Conservation (phyloP, 2,797 vertebrate species). For the Galagoides demidoff region DNA sequence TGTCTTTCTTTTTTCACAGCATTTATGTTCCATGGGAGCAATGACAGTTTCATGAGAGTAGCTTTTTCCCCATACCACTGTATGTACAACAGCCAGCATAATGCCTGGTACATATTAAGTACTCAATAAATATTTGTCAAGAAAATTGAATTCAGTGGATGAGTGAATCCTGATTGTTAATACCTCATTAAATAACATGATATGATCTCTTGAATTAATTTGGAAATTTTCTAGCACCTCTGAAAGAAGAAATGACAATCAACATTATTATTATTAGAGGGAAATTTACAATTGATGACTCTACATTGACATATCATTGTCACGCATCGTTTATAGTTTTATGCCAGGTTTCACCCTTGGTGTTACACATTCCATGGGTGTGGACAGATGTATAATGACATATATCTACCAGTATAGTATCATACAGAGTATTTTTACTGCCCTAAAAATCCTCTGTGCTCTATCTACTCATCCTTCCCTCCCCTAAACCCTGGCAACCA, state of each 20-base stretch:
- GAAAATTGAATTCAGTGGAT: constrained; percentile 12
- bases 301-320: neutral
- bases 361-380: neutral
- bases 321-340: neutral
- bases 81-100: neutral
- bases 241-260: constrained; percentile 16
- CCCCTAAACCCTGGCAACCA: neutral
- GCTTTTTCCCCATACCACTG: neutral
- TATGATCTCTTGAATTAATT: constrained; percentile 34
- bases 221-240: constrained; percentile 25
- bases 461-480: neutral
- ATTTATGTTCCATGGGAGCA: neutral
- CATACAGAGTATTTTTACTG: neutral
- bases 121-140: constrained; percentile 17
- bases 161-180: neutral
- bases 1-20: neutral
- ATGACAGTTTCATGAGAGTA: neutral
- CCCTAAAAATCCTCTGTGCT: neutral
- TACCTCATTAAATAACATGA: neutral
- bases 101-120: neutral
- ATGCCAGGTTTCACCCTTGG: neutral
- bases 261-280: neutral
- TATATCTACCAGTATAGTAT: neutral
- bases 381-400: neutral
- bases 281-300: neutral